These are phyloP conservation scores for Sinodicranocentrus sp. DNA, from an alignment of 2,888 invertebrate genomes.

Conservation along the genomic window DNA sequence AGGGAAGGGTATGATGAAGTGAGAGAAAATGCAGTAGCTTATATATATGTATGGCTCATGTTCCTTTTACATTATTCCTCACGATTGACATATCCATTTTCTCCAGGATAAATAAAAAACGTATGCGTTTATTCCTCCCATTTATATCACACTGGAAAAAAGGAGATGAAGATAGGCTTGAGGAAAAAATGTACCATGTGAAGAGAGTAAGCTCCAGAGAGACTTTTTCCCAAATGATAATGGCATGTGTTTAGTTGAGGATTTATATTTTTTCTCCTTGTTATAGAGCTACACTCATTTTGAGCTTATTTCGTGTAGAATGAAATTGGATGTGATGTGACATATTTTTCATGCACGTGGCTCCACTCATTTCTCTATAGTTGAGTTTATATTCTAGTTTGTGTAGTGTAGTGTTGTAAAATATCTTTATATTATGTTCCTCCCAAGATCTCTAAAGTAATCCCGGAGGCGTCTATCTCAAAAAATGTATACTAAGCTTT, in stretches of 20 bases:
- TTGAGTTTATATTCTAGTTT: too few species aligned
- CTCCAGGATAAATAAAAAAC: slow-evolving; percentile 19
- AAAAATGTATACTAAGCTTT: slow-evolving; percentile 36
- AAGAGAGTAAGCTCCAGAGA: not conserved
- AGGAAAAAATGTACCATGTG: not conserved
- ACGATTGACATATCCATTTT: slow-evolving; percentile 45
- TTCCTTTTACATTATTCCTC: not conserved
- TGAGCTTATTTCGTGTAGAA: not conserved
- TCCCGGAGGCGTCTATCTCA: slow-evolving; percentile 48
- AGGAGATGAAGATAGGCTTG: not conserved
- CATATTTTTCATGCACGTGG: slow-evolving; percentile 27
- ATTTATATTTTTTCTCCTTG: slow-evolving; percentile 10
- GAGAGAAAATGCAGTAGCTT: not conserved
- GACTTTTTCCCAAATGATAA: slow-evolving; percentile 18
- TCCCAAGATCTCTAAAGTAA: slow-evolving; percentile 31
- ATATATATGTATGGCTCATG: not conserved
- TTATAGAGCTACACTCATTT: not conserved
- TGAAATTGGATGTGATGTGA: slow-evolving; percentile 44
- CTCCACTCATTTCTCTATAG: slow-evolving; percentile 30
- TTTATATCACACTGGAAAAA: not conserved
- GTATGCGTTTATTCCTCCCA: not conserved
- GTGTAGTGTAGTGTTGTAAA: too few species aligned
- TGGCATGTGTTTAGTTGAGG: slow-evolving; percentile 39
- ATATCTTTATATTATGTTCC: too few species aligned
- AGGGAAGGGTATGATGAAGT: too few species aligned